Conservation (phyloP, 1,140 invertebrate species). For the Dendroctonus valens region DNA sequence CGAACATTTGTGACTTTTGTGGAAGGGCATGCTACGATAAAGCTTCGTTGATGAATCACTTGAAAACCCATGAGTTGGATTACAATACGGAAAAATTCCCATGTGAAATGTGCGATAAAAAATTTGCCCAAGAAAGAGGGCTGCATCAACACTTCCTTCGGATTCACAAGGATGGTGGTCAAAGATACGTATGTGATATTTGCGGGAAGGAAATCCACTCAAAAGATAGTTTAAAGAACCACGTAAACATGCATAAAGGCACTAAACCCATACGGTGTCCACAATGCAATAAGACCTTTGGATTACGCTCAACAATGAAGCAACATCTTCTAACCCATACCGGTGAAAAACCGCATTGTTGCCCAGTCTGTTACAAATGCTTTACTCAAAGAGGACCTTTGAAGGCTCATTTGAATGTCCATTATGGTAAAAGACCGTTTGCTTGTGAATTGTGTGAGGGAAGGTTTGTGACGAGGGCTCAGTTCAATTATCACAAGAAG, state of each 20-base stretch:
- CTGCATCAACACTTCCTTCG: slow-evolving; percentile 32
- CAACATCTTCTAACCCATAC: slow-evolving; percentile 75
- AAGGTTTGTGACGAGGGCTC: slow-evolving; percentile 61
- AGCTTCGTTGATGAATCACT: slow-evolving; percentile 36
- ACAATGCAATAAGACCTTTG: slow-evolving; percentile 36
- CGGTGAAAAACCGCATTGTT: slow-evolving; percentile 72
- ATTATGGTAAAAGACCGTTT: slow-evolving; percentile 61
- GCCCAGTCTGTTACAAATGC: slow-evolving; percentile 63
- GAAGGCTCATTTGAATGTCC: slow-evolving; percentile 50
- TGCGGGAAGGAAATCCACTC: slow-evolving; percentile 37
- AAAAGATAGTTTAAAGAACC: slow-evolving; percentile 42
- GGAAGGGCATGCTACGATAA: slow-evolving; percentile 31
- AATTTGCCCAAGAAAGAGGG: slow-evolving; percentile 35
- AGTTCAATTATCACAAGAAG: slow-evolving; percentile 29
- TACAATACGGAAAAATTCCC: slow-evolving; percentile 47
- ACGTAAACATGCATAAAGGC: slow-evolving; percentile 68
- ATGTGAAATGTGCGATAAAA: slow-evolving; percentile 52
- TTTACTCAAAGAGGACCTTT: slow-evolving; percentile 48
- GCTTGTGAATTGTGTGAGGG: slow-evolving; percentile 62
- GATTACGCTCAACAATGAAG: slow-evolving; percentile 47
- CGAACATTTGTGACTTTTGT: slow-evolving; percentile 39
- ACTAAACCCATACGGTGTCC: slow-evolving; percentile 52
- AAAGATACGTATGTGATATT: slow-evolving; percentile 36
- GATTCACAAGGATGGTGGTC: slow-evolving; percentile 32
- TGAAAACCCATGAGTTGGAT: slow-evolving; percentile 35